Evolutionary conservation across 92 coral and sea anemone genomes (phyloP).

Genomic region (Zoanthus gigantus): DNA sequence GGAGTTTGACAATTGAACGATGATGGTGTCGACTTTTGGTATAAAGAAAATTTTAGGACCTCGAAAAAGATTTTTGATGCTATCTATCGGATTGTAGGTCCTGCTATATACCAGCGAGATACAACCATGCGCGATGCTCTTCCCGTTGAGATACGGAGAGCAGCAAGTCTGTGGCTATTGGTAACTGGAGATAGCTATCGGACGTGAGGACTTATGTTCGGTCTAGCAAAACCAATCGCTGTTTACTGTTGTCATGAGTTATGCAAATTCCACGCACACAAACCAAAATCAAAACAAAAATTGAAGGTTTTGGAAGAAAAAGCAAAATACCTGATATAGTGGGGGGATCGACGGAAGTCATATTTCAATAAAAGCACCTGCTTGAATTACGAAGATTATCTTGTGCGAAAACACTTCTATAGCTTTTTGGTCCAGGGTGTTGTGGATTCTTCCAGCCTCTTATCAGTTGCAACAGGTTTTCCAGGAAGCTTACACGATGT

Average conservation of each 20-base stretch:
- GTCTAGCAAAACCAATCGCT: conserved; percentile 40
- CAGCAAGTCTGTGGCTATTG: conserved; percentile 24
- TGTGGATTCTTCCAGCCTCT: conserved; percentile 53
- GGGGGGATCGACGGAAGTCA: conserved; percentile 57
- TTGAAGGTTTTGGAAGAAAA: conserved; percentile 49
- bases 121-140: conserved; percentile 44
- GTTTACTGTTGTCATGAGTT: conserved; percentile 53
- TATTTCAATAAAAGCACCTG: conserved; percentile 52
- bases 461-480: conserved; percentile 56
- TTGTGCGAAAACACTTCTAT: conserved; percentile 53
- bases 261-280: conserved; percentile 54
- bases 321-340: conserved; percentile 51
- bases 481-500: conserved; percentile 53
- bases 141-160: neutral
- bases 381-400: conserved; percentile 49
- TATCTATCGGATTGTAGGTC: conserved; percentile 46
- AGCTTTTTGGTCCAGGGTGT: conserved; percentile 43
- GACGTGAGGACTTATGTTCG: conserved; percentile 4
- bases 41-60: conserved; percentile 54
- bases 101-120: conserved; percentile 34
- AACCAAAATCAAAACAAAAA: conserved; percentile 53
- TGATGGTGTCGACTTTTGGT: conserved; percentile 48
- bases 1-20: conserved; percentile 33
- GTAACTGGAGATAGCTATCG: neutral
- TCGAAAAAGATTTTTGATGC: conserved; percentile 46